Conservation (phyloP, 1,140 invertebrate species). For the Microplitis mediator region DNA sequence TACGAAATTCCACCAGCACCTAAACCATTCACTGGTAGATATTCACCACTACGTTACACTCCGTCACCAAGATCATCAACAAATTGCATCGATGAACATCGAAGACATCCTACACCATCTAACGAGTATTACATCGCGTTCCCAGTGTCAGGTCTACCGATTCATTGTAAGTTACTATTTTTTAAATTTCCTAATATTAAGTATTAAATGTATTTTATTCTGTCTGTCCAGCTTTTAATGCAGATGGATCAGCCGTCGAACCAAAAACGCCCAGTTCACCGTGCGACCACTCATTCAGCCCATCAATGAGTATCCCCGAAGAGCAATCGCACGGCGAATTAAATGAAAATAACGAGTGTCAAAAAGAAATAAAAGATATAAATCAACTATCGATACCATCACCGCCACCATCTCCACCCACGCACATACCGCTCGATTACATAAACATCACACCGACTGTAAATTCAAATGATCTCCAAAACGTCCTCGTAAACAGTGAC, state of each 20-base stretch:
- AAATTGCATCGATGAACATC: constrained; percentile 42
- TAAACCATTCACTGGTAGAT: constrained; percentile 52
- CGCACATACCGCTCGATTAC: constrained; percentile 52
- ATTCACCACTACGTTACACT: constrained; percentile 44
- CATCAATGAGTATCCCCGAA: constrained; percentile 34
- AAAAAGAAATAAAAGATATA: constrained; percentile 13
- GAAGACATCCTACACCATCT: constrained; percentile 33
- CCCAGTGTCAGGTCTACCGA: constrained; percentile 61
- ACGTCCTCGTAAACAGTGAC: neutral
- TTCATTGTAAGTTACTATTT: constrained; percentile 51
- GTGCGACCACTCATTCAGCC: constrained; percentile 34
- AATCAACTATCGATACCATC: constrained; percentile 24
- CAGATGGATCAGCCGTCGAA: constrained; percentile 44
- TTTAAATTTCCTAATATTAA: constrained; percentile 10
- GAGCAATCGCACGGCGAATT: constrained; percentile 28
- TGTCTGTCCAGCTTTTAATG: constrained; percentile 44
- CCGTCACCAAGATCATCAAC: constrained; percentile 39
- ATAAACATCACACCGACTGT: constrained; percentile 37
- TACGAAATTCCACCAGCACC: constrained; percentile 61
- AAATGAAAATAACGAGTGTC: constrained; percentile 24
- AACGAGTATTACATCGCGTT: constrained; percentile 63
- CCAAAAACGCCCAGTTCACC: constrained; percentile 49
- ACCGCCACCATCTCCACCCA: constrained; percentile 44
- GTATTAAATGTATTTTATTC: neutral
- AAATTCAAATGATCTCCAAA: constrained; percentile 7